Evolutionary conservation across 2,113 vertebrate genomes (phyloP).

Genomic region (Hippocampus abdominalis): DNA sequence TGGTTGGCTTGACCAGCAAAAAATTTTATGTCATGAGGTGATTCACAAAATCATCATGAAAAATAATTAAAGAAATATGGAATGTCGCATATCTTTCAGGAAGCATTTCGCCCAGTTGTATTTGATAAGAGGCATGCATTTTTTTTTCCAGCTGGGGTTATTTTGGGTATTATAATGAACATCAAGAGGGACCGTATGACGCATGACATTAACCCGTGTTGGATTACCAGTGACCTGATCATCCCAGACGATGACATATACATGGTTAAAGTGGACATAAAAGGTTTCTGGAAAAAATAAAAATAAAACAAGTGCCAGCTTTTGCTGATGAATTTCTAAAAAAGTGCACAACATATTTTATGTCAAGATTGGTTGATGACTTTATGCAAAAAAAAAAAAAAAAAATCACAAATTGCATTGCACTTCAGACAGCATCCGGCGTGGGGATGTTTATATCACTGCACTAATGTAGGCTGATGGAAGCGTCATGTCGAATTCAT

Average conservation of each 20-base stretch:
- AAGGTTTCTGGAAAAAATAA: slow-evolving; percentile 56
- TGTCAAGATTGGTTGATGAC: slow-evolving; percentile 49
- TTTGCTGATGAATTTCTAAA: slow-evolving; percentile 54
- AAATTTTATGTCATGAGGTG: not conserved
- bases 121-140: not conserved
- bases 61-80: not conserved
- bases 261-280: slow-evolving; percentile 39
- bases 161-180: slow-evolving; percentile 31
- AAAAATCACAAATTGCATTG: slow-evolving; percentile 29
- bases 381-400: slow-evolving; percentile 38
- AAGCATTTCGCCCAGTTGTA: not conserved
- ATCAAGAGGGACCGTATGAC: slow-evolving; percentile 49
- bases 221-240: slow-evolving; percentile 59
- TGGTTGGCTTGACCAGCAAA: not conserved
- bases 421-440: slow-evolving; percentile 25
- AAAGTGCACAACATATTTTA: slow-evolving; percentile 16
- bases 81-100: not conserved
- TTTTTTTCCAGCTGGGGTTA: slow-evolving; percentile 15
- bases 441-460: slow-evolving; percentile 54
- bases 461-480: slow-evolving; percentile 47
- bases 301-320: slow-evolving; percentile 55
- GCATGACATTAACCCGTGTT: slow-evolving; percentile 57
- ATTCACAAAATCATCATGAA: not conserved
- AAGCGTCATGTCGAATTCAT: slow-evolving; percentile 29
- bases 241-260: slow-evolving; percentile 50